phyloP scores from a whole-genome alignment of 2,797 vertebrate species.

The Paedocypris micromegethes region DNA sequence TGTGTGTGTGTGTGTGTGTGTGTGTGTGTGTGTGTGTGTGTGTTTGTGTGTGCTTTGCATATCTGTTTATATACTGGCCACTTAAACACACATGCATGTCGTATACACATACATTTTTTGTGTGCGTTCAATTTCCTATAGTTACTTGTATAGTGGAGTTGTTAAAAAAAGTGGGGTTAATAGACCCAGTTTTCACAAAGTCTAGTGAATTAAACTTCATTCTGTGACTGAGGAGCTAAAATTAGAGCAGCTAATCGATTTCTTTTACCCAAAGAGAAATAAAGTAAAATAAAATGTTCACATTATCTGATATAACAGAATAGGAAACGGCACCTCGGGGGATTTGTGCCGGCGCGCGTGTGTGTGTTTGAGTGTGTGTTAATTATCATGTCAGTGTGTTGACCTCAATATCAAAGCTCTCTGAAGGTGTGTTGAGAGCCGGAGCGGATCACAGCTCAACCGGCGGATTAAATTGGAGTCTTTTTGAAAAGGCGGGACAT shows the following conservation, averaged over 20 bases:
- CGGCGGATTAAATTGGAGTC: conserved; percentile 27
- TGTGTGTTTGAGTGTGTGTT: conserved; percentile 25
- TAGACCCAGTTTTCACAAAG: neutral
- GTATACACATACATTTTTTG: no score
- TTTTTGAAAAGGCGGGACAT: conserved; percentile 17
- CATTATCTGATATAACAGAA: conserved; percentile 42
- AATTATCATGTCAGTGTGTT: conserved; percentile 48
- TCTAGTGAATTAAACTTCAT: neutral
- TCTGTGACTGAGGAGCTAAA: conserved; percentile 16
- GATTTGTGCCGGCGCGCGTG: neutral
- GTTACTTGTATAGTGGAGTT: no score
- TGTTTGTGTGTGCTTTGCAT: no score
- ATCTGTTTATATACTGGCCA: no score
- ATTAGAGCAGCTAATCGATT: conserved; percentile 44
- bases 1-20: no score
- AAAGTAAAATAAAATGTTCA: conserved; percentile 35
- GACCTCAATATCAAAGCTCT: conserved; percentile 47
- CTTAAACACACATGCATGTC: no score
- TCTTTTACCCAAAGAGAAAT: conserved; percentile 12
- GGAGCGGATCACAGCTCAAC: conserved; percentile 19
- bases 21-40: no score
- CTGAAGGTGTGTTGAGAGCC: conserved; percentile 39
- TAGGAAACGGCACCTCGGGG: conserved; percentile 17
- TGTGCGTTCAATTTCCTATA: no score
- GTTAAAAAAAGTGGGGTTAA: no score